Percentiles rank a stretch among this genome's conserved stretches.
Evolutionary conservation across 2,113 vertebrate species (phyloP).

Genomic region (Dipodomys ordii): DNA sequence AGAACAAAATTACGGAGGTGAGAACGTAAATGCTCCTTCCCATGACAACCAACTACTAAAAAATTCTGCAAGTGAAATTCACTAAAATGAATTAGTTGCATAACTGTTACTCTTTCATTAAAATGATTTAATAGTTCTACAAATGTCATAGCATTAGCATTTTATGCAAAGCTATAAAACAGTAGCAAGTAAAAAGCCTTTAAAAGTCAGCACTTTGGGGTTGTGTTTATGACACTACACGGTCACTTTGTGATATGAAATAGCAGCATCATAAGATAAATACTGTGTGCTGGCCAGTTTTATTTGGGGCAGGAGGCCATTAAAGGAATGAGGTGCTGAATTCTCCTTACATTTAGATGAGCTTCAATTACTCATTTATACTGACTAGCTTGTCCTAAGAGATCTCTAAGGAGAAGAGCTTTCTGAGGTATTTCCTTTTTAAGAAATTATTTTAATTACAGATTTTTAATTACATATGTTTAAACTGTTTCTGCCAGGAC

Average conservation of each 20-base stretch:
- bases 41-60: conserved; percentile 75
- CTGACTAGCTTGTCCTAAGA: conserved; percentile 74
- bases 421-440: conserved; percentile 33
- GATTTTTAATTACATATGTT: conserved; percentile 38
- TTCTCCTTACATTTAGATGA: conserved; percentile 65
- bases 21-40: conserved; percentile 23
- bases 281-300: conserved; percentile 66
- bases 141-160: conserved; percentile 83
- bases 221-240: conserved; percentile 72
- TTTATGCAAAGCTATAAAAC: conserved; percentile 77
- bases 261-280: conserved; percentile 58
- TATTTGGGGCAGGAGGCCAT: conserved; percentile 67
- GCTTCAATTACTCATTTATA: conserved; percentile 75
- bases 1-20: conserved; percentile 37
- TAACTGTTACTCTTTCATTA: conserved; percentile 77
- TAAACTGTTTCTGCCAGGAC: conserved; percentile 32
- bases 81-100: conserved; percentile 71
- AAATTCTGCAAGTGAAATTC: conserved; percentile 56
- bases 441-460: conserved; percentile 60
- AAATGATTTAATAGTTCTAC: conserved; percentile 80
- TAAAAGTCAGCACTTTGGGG: conserved; percentile 81
- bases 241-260: conserved; percentile 75
- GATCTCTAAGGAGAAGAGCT: conserved; percentile 19
- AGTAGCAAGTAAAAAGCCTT: conserved; percentile 73
- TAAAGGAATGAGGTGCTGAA: conserved; percentile 52